Evolutionary conservation across 2,888 invertebrate genomes (phyloP), one percentile per base, ranked within the genome.

Genomic region (Mayetiola destructor): DNA sequence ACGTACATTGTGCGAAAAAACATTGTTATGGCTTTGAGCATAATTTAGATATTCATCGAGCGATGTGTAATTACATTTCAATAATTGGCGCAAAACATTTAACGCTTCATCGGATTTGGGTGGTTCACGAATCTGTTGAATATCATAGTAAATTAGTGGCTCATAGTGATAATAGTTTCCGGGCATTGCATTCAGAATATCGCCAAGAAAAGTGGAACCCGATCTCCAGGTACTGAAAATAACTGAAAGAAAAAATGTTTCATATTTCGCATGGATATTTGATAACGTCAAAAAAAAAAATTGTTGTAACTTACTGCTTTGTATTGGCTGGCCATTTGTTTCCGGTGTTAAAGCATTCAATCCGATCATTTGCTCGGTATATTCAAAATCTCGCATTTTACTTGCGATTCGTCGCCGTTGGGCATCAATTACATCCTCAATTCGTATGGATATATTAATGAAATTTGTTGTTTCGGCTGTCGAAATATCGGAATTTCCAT

Each of bases 151-250:
- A 59, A 90, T 74, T 60, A 92, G 73, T 32, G 92, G 92, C 71
- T 93, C 92, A 68, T 91, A 92, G 69, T 91, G 90, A 73, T 91
- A 92, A 72, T 80, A 92, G 69, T 85, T 91, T 30, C 82, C 89
- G 18, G 91, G 90, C 68, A 89, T 80, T 27, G 88, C 78, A 69
- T 88, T 88, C 53, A 91, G 69, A 42, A 90, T 80, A 66, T 90
- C 90, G 57, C 90, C 91, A 56, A 92, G 76, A 69, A 92, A 92
- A 35, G 91, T 91, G 20, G 91, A 90, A 6, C 92, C 92, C 4
- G 89, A 88, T 63, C 92, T 78, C 89, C 91, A 92, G 14, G 88
- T 88, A n/a, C 90, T 88, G 59, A 90, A 73, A 62, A 92, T 82
- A 53, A 91, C 57, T 53, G 20, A 3, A 20, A 18, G 6, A 32